Base-by-base conservation (phyloP, 2,113 vertebrate genomes). In the Strix aluco region DNA sequence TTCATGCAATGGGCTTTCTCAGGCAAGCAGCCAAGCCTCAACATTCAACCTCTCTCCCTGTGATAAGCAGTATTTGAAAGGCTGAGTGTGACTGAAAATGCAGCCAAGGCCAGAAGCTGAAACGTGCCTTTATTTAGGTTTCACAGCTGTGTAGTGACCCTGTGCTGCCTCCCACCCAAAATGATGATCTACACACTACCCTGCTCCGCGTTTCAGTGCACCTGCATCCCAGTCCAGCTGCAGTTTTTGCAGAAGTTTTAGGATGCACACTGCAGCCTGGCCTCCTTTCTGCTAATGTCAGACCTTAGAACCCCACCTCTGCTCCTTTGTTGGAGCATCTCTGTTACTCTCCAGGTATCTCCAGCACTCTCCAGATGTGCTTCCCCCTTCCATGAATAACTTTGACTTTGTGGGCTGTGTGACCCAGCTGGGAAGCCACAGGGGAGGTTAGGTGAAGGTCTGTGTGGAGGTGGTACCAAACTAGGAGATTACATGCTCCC, bases 21-120 rank as follows among this genome's bases (percentile, higher is more conserved):
- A 94, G 96, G 90, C 96, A 94, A 91, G 61, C 87, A 86, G 90
- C 96, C 97, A 97, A 92, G 11, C 42, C 63, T 69, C 87, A 73
- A 42, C 80, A 73, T 69, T 93, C 74, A 81, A 21, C 44, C 54
- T 40, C 34, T 71, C 66, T 95, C 77, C 66, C 78, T 4, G 1
- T 27, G 71, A 96, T 81, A 92, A 91, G 81, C 90, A 84, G 27
- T 38, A 46, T 96, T 94, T 90, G 91, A 92, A 90, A 91, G 81
- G 46, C 80, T 74, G 67, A 92, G 54, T 71, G 74, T 75, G 71
- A 73, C 42, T 82, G 81, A 97, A 88, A 90, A 54, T 27, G 46
- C 52, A 91, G 86, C 83, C 74, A 86, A 72, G 69, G 54, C 18
- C 81, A 95, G 88, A 61, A 94, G 83, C 52, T 92, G 83, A 96